Evolutionary conservation across 1,140 invertebrate species (phyloP).

Genomic region (Matsumurasca onukii): DNA sequence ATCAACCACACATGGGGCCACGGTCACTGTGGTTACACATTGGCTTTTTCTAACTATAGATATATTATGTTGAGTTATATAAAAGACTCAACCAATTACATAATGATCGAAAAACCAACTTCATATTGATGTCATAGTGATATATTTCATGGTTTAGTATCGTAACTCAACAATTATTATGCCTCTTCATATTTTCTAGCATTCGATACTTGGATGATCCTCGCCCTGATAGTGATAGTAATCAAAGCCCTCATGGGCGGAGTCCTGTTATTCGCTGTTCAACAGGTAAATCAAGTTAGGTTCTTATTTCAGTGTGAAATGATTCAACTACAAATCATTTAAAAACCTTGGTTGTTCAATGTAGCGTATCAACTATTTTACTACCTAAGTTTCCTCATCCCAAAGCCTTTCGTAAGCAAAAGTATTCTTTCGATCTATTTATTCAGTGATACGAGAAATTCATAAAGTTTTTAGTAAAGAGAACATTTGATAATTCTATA

Average conservation of each 20-base stretch:
- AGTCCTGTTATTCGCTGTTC: neutral
- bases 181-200: too few species aligned
- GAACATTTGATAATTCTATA: too few species aligned
- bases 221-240: neutral
- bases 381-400: neutral
- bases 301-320: neutral
- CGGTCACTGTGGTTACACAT: neutral
- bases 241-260: constrained; percentile 10
- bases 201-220: constrained; percentile 19
- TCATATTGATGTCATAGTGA: too few species aligned
- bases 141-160: too few species aligned
- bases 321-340: neutral
- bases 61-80: neutral
- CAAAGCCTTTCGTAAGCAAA: neutral
- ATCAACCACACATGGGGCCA: neutral
- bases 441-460: neutral
- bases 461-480: neutral
- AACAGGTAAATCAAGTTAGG: neutral
- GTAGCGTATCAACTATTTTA: neutral
- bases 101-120: too few species aligned
- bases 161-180: too few species aligned
- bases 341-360: neutral
- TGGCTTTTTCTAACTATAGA: neutral
- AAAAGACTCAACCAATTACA: neutral
- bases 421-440: neutral